Evolutionary conservation across 2,797 vertebrate genomes (phyloP), one percentile per base, ranked within the genome.

Genomic region (Enteromius paludinosus): DNA sequence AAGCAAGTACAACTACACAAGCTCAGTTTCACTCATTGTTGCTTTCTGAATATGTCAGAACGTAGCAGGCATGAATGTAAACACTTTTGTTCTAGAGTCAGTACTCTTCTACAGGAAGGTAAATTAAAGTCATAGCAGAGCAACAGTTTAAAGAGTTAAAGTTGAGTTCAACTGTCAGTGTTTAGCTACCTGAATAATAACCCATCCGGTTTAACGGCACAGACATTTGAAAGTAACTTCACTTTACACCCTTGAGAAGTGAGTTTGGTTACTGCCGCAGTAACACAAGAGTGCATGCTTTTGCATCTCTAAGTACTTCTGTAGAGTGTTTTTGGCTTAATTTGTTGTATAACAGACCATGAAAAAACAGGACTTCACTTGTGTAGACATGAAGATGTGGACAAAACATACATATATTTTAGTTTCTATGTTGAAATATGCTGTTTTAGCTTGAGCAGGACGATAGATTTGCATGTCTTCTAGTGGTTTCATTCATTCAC

Each of bases 381-480:
- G 59, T 61, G 5, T 61, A 62, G 14, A 30, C 59, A 18, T 62
- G 25, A 64, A 62, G 33, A 64, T 64, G 28, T 64, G 61, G 28
- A 33, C 28, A 17, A 62, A 62, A 62, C n/a, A 59, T 59, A 25
- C 59, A 62, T 62, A 62, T 30, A 23, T 62, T 62, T 17, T 17
- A 28, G 28, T 62, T 62, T 33, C 61, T 64, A 64, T 33, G 61
- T 9, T 33, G 61, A 33, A 64, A 43, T 23, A n/a, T 41, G 33
- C n/a, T 38, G 64, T 66, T 66, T 35, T 38, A 85, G 14, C 59
- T 69, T 6, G 5, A 15, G 28, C 25, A 59, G 61, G 0, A 54
- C 45, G 9, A 6, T 41, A 52, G 85, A 89, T 86, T 78, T 89
- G 90, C 90, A 79, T 88, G 92, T 92, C 93, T 93, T 92, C 89